phyloP scores from a whole-genome alignment of 2,888 invertebrate genomes.

The Bugula neritina region DNA sequence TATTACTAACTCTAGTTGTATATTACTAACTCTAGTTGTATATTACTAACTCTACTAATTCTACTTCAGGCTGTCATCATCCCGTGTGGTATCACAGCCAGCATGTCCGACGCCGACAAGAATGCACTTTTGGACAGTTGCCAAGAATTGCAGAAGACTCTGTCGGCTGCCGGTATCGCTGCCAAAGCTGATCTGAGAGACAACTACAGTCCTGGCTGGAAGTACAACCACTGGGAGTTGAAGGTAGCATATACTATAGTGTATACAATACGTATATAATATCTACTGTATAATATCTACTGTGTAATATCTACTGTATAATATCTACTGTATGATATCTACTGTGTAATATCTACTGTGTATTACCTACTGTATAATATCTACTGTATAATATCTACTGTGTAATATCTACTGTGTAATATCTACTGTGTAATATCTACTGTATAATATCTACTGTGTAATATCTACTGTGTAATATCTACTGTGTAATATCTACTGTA shows the following conservation, averaged over 20 bases:
- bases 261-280: neutral
- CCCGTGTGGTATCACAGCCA: conserved; percentile 89
- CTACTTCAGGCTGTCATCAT: conserved; percentile 67
- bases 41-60: neutral
- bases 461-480: too few relatives aligned
- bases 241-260: conserved; percentile 60
- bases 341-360: too few relatives aligned
- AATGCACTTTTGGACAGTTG: conserved; percentile 64
- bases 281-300: too few relatives aligned
- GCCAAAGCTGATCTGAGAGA: conserved; percentile 82
- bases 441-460: too few relatives aligned
- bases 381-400: too few relatives aligned
- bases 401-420: too few relatives aligned
- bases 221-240: conserved; percentile 94
- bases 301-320: too few relatives aligned
- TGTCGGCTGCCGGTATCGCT: conserved; percentile 64
- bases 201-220: conserved; percentile 98
- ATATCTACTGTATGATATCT: too few relatives aligned
- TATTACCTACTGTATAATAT: too few relatives aligned
- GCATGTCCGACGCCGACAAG: conserved; percentile 67
- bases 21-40: neutral
- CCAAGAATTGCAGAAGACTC: conserved; percentile 62
- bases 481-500: too few relatives aligned
- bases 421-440: too few relatives aligned
- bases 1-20: neutral